phyloP scores from a whole-genome alignment of 1,140 invertebrate genomes.

The Andricus grossulariae region DNA sequence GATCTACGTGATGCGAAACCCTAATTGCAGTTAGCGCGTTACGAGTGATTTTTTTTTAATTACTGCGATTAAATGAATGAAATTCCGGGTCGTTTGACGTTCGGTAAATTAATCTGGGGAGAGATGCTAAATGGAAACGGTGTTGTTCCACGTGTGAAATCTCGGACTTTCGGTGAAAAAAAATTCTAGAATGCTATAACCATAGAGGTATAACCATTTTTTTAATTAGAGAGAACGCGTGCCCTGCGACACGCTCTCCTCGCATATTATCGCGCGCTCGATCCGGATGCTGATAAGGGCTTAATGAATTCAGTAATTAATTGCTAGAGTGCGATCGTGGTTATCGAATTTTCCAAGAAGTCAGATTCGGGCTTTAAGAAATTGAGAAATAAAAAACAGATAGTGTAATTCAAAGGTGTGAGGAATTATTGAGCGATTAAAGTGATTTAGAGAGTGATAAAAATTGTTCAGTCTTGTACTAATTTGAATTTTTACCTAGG shows the following conservation, averaged over 20 bases:
- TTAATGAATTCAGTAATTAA: conserved; percentile 31
- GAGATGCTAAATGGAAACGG: not conserved
- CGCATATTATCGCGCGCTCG: conserved; percentile 23
- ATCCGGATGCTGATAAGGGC: conserved; percentile 12
- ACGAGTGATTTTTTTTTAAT: conserved; percentile 70
- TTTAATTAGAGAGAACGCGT: conserved; percentile 29
- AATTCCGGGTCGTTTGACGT: conserved; percentile 24
- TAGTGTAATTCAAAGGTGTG: not conserved
- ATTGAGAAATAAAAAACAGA: not conserved
- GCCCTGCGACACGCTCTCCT: conserved; percentile 10
- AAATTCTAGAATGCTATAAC: not conserved
- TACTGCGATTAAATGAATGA: conserved; percentile 60
- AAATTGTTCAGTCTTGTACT: not conserved
- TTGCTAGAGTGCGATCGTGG: not conserved
- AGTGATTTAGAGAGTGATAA: conserved; percentile 10
- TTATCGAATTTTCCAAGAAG: conserved; percentile 23
- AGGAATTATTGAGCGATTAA: not conserved
- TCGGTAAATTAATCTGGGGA: conserved; percentile 16
- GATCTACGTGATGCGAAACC: conserved; percentile 56
- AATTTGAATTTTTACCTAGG: not conserved
- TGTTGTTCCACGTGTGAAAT: conserved; percentile 44
- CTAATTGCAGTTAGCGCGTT: conserved; percentile 63
- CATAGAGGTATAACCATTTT: conserved; percentile 23
- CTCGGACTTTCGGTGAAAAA: not conserved
- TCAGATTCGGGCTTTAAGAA: not conserved